Conservation (phyloP, 2,797 vertebrate species). For the Pampus argenteus region DNA sequence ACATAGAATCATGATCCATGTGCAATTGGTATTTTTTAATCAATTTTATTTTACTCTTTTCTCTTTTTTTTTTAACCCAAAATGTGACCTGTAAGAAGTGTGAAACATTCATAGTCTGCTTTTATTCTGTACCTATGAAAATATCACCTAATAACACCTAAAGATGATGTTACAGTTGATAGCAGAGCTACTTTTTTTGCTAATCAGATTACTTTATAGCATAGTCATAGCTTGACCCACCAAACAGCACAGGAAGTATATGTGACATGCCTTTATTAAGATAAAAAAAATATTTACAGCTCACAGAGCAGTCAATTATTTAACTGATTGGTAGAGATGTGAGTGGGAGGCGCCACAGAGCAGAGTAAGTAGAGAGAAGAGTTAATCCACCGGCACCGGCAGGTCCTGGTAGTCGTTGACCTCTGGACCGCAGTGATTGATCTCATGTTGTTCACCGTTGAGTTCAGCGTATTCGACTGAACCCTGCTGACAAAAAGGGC, state of each 20-base stretch:
- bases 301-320: slow-evolving; percentile 2
- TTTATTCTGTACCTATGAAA: neutral
- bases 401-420: slow-evolving; percentile 63
- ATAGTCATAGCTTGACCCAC: neutral
- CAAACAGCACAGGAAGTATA: slow-evolving; percentile 7
- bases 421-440: slow-evolving; percentile 28
- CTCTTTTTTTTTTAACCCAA: neutral
- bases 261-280: slow-evolving; percentile 53
- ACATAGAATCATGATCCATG: neutral
- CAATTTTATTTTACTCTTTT: neutral
- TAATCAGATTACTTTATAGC: neutral
- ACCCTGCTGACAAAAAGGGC: slow-evolving; percentile 68
- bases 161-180: neutral
- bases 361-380: neutral
- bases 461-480: slow-evolving; percentile 81
- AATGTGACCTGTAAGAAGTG: too few relatives aligned
- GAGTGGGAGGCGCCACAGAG: neutral
- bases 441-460: slow-evolving; percentile 63
- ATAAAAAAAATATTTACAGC: slow-evolving; percentile 58
- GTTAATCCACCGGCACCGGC: slow-evolving; percentile 72
- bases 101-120: too few relatives aligned
- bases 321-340: slow-evolving; percentile 1
- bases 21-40: neutral
- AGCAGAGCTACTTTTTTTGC: neutral
- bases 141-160: neutral